A percentile compares a stretch with the other conserved stretches of the same genome.
These are phyloP conservation scores for Drosophila prosaltans DNA, from an alignment of 1,140 invertebrate species.

Conservation along the genomic window DNA sequence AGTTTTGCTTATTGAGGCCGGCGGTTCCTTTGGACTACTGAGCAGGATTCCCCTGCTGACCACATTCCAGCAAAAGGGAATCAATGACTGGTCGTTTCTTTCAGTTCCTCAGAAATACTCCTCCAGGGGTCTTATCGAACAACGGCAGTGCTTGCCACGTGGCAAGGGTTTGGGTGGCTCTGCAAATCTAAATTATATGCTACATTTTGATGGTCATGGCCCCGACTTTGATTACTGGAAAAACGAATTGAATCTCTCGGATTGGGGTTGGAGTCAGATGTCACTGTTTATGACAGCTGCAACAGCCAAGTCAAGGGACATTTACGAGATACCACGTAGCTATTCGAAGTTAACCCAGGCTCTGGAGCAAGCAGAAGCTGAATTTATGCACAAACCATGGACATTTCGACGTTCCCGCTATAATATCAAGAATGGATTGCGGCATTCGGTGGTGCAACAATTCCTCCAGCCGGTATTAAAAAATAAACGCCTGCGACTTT, in stretches of 20 bases:
- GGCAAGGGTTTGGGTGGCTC: conserved; percentile 89
- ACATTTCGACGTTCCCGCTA: conserved; percentile 84
- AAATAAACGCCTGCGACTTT: conserved; percentile 87
- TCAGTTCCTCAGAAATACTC: conserved; percentile 87
- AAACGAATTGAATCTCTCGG: conserved; percentile 80
- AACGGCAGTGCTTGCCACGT: conserved; percentile 86
- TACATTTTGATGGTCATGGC: conserved; percentile 86
- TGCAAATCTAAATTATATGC: conserved; percentile 88
- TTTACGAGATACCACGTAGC: conserved; percentile 47
- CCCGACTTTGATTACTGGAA: conserved; percentile 86
- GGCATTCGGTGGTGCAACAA: conserved; percentile 87
- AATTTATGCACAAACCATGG: conserved; percentile 82
- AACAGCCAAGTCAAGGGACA: conserved; percentile 42
- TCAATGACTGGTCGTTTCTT: conserved; percentile 87
- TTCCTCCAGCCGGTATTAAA: conserved; percentile 88
- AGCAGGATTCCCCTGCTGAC: conserved; percentile 86
- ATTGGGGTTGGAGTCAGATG: conserved; percentile 84
- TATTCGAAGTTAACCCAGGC: conserved; percentile 84
- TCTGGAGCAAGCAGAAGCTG: conserved; percentile 83
- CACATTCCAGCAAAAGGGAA: conserved; percentile 86
- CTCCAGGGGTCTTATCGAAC: conserved; percentile 85
- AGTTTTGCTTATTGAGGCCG: conserved; percentile 89
- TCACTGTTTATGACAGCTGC: conserved; percentile 60
- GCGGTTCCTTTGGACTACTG: conserved; percentile 87
- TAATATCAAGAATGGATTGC: conserved; percentile 86